Conservation (phyloP, 2,888 invertebrate genomes). For the Boloria selene region DNA sequence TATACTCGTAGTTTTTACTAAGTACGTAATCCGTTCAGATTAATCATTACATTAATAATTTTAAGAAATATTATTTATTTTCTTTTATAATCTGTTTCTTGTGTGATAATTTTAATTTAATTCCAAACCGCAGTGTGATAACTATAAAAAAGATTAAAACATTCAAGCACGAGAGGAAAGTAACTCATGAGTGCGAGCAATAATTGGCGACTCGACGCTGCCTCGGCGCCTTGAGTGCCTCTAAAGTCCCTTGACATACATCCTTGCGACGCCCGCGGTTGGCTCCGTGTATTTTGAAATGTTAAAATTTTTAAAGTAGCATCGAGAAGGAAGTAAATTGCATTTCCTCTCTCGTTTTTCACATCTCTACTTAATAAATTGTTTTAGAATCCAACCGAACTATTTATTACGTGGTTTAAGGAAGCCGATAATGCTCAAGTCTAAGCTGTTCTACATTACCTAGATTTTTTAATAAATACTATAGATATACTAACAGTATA, state of each 20-base stretch:
- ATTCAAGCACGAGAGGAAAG: conserved; percentile 22
- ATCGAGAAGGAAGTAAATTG: conserved; percentile 1
- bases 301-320: conserved; percentile 14
- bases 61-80: background rate
- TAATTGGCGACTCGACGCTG: conserved; percentile 47
- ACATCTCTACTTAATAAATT: conserved; percentile 8
- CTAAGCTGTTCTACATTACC: no score
- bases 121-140: conserved; percentile 16
- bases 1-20: no score
- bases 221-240: conserved; percentile 42
- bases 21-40: no score
- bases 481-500: no score
- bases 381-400: background rate
- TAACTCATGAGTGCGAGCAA: conserved; percentile 31
- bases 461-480: no score
- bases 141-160: conserved; percentile 31
- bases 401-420: background rate
- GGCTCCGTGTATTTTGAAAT: conserved; percentile 27
- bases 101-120: conserved; percentile 1
- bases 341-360: conserved; percentile 8
- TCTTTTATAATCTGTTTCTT: background rate
- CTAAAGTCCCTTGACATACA: conserved; percentile 51
- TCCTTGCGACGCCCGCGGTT: conserved; percentile 37
- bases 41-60: no score
- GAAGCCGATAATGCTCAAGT: background rate